Percentiles rank a stretch among this genome's conserved stretches.
Conservation (phyloP, 2,797 vertebrate genomes). For the Molossus alvarezi region DNA sequence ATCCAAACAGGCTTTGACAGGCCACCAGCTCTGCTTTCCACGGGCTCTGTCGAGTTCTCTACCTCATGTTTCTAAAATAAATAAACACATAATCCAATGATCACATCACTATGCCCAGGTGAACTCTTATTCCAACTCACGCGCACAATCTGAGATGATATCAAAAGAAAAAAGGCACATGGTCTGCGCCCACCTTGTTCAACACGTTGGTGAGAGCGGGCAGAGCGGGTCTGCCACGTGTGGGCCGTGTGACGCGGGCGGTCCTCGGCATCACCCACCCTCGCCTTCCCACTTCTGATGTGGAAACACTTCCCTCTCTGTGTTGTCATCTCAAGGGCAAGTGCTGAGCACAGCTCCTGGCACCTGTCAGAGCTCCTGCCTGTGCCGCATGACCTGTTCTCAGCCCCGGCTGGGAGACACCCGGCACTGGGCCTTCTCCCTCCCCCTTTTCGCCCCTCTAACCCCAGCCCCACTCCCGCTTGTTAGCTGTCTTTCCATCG, state of each 20-base stretch:
- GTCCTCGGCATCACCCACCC: background rate
- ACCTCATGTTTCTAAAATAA: slow-evolving; percentile 66
- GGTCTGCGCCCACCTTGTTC: background rate
- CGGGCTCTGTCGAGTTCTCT: background rate
- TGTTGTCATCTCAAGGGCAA: background rate
- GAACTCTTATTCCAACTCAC: slow-evolving; percentile 36
- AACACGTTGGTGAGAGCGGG: background rate
- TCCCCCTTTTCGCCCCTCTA: background rate
- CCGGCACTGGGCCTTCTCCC: background rate
- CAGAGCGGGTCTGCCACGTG: background rate
- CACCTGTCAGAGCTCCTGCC: background rate
- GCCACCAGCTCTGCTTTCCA: background rate
- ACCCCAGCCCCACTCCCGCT: no score
- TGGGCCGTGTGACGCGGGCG: background rate
- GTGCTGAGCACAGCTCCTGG: background rate
- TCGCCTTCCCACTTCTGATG: background rate
- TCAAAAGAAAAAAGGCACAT: background rate
- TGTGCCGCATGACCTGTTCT: background rate
- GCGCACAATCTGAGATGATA: slow-evolving; percentile 6
- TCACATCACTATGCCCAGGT: slow-evolving; percentile 44
- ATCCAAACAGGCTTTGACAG: slow-evolving; percentile 63
- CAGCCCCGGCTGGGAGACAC: background rate
- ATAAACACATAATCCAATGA: slow-evolving; percentile 24
- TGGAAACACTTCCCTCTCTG: background rate
- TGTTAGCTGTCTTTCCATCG: background rate